phyloP scores from a whole-genome alignment of 1,140 invertebrate species.

The Pentalonia nigronervosa region DNA sequence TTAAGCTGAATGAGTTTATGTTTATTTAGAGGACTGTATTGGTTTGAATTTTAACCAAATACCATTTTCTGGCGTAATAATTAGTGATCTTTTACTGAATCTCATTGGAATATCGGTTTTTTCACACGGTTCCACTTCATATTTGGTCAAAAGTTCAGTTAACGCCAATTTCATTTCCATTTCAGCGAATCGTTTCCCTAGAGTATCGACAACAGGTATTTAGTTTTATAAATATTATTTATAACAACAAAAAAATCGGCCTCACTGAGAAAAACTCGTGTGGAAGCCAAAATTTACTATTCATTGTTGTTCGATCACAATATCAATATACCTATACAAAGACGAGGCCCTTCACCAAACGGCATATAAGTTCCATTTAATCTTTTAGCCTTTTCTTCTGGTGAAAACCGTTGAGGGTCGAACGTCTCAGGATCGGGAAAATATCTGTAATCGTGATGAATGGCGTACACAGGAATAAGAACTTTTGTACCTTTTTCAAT shows the following conservation, averaged over 20 bases:
- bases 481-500: conserved; percentile 67
- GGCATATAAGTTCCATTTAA: conserved; percentile 66
- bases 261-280: not conserved
- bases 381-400: conserved; percentile 62
- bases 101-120: conserved; percentile 55
- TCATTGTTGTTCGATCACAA: not conserved
- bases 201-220: not conserved
- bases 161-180: conserved; percentile 60
- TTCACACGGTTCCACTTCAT: conserved; percentile 60
- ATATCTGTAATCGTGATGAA: conserved; percentile 64
- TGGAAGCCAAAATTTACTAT: not conserved
- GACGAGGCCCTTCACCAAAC: conserved; percentile 62
- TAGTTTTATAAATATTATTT: not conserved
- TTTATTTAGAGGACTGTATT: not conserved
- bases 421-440: conserved; percentile 70
- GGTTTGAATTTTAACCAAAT: conserved; percentile 56
- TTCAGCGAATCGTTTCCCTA: conserved; percentile 60
- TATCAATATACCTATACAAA: not conserved
- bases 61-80: conserved; percentile 31
- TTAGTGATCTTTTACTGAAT: not conserved
- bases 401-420: conserved; percentile 71
- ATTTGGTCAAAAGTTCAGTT: conserved; percentile 60
- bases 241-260: not conserved
- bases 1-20: not conserved
- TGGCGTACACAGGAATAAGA: conserved; percentile 65